Conservation (phyloP, 2,888 invertebrate species). For the Heliconius erato region DNA sequence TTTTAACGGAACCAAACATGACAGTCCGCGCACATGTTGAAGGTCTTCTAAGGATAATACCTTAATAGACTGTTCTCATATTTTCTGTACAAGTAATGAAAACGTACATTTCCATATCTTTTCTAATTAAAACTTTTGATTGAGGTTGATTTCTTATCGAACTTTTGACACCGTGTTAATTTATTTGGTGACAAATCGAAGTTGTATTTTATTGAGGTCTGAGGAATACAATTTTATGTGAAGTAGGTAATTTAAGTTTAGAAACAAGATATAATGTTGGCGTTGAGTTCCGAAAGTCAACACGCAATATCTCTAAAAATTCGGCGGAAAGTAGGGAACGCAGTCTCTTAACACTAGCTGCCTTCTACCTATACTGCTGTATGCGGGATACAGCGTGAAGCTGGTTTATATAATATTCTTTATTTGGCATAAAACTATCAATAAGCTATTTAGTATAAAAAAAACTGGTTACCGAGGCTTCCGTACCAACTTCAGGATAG, state of each 20-base stretch:
- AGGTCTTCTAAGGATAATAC: background rate
- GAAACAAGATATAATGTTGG: background rate
- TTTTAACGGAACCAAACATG: background rate
- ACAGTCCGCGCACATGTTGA: background rate
- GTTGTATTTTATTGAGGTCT: background rate
- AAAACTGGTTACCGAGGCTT: too few relatives aligned
- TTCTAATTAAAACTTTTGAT: slow-evolving; percentile 19
- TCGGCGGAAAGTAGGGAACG: too few relatives aligned
- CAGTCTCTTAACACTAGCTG: too few relatives aligned
- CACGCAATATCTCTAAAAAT: too few relatives aligned
- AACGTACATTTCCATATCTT: background rate
- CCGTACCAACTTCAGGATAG: too few relatives aligned
- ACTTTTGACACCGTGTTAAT: slow-evolving; percentile 7
- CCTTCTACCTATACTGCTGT: too few relatives aligned
- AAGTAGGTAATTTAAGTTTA: background rate
- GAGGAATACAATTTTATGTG: background rate
- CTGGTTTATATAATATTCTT: too few relatives aligned
- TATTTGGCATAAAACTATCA: too few relatives aligned
- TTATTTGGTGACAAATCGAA: slow-evolving; percentile 6
- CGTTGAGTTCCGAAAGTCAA: too few relatives aligned
- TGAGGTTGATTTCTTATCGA: background rate
- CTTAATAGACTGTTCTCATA: background rate
- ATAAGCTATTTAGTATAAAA: too few relatives aligned
- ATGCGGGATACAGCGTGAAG: too few relatives aligned
- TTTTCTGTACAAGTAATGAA: background rate